These are phyloP conservation scores for Notospermus geniculatus DNA, from an alignment of 1,140 invertebrate species.

Conservation along the genomic window DNA sequence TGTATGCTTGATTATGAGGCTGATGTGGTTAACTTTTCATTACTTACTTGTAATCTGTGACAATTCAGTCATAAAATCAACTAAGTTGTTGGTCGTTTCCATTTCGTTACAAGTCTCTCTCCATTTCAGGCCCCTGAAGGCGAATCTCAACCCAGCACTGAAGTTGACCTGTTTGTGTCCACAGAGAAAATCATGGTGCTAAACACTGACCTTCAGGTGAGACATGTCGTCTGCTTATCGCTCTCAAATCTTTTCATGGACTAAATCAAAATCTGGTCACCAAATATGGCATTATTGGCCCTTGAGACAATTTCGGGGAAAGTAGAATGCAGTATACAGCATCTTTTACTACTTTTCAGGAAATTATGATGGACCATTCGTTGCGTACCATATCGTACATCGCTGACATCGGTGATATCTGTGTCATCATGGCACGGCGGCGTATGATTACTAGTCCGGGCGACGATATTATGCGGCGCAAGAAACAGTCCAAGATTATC, in stretches of 20 bases:
- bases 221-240: no score
- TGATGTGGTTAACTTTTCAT: no score
- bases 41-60: no score
- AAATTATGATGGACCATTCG: slow-evolving; percentile 99
- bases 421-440: slow-evolving; percentile 95
- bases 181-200: slow-evolving; percentile 99
- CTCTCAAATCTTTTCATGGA: no score
- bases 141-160: slow-evolving; percentile 96
- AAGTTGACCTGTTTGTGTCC: slow-evolving; percentile 99
- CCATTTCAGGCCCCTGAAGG: slow-evolving; percentile 89
- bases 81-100: no score
- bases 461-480: slow-evolving; percentile 33
- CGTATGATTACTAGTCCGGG: slow-evolving; percentile 64
- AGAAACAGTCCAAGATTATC: slow-evolving; percentile 79
- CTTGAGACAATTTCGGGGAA: no score
- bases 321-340: no score
- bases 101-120: no score
- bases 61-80: no score
- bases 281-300: no score
- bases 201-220: slow-evolving; percentile 93
- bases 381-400: slow-evolving; percentile 84
- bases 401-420: slow-evolving; percentile 98
- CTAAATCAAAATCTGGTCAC: no score
- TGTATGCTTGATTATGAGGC: no score
- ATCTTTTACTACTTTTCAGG: slow-evolving; percentile 59